Evolutionary conservation across 2,113 vertebrate genomes (phyloP), one percentile per base, ranked within the genome.

Genomic region (Cygnus buccinator): DNA sequence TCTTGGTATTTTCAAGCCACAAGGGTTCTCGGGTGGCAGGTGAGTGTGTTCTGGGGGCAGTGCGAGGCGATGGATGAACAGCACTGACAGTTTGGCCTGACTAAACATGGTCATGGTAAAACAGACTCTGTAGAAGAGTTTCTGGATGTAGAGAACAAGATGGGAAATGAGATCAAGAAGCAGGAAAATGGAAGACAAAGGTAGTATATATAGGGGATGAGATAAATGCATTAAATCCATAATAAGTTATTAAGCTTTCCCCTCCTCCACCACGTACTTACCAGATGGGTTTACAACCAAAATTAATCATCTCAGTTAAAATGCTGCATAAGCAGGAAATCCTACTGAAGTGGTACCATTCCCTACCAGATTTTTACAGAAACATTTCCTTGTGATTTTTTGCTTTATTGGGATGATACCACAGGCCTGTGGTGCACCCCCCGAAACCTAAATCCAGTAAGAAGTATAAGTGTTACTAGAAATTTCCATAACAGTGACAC

Each of bases 41-140:
- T 23, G 10, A 11, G 9, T 23, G 21, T 11, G 11, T 22, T 23
- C 43, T 75, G 41, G 12, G 46, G 16, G 5, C 23, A 65, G 10
- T 1, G 2, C 3, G 2, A 50, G 55, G 12, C 2, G 9, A 10
- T 7, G 37, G 43, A 8, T 29, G 6, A 3, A 65, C 37, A 3
- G 18, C 58, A 12, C 55, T 74, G 22, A 26, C 43, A 50, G 23
- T 29, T 61, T 39, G 57, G 62, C 5, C 59, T 84, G 59, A 25
- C 41, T 31, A 58, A 66, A 77, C 0, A 0, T 31, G 59, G 18
- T 54, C 11, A 8, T 48, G 39, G 11, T 35, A 43, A 66, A 85
- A 43, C 17, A 61, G 48, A 21, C 18, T 10, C 22, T 5, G 22
- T 21, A 59, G 57, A 22, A 89, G 2, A n/a, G 11, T 57, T 91